Percentiles rank a stretch among this genome's conserved stretches.
Evolutionary conservation across 2,797 vertebrate genomes (phyloP).

Genomic region (Sandelia bainsii): DNA sequence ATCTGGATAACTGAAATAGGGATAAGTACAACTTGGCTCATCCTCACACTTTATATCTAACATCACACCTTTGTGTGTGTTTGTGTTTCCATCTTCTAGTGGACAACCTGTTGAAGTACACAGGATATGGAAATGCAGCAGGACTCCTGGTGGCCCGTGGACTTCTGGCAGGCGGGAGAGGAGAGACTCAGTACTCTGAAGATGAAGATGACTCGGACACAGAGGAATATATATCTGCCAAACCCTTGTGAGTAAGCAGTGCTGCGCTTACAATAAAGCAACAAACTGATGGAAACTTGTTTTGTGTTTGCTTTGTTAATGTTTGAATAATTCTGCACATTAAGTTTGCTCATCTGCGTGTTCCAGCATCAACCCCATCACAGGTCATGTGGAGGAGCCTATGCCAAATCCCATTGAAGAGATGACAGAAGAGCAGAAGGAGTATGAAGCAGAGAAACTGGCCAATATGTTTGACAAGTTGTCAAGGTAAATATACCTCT

Average conservation of each 20-base stretch:
- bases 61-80: not conserved
- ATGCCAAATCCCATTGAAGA: conserved; percentile 96
- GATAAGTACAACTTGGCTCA: not conserved
- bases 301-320: not conserved
- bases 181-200: conserved; percentile 96
- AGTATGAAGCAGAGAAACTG: conserved; percentile 97
- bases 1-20: not conserved
- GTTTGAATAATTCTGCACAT: not conserved
- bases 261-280: not conserved
- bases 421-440: conserved; percentile 99
- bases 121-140: conserved; percentile 97
- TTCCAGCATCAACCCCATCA: conserved; percentile 96
- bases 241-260: conserved; percentile 86
- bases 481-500: conserved; percentile 87
- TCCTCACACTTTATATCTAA: not conserved
- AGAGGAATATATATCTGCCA: conserved; percentile 96
- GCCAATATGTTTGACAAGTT: conserved; percentile 97
- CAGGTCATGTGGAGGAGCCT: conserved; percentile 95
- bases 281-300: accelerated
- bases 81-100: conserved; percentile 81
- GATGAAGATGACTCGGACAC: conserved; percentile 96
- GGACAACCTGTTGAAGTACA: conserved; percentile 97
- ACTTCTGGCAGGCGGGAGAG: conserved; percentile 93
- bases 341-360: conserved; percentile 1
- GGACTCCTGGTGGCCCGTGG: conserved; percentile 94